These are phyloP conservation scores for Hemicordylus capensis DNA, from an alignment of 2,113 vertebrate genomes.

Conservation along the genomic window DNA sequence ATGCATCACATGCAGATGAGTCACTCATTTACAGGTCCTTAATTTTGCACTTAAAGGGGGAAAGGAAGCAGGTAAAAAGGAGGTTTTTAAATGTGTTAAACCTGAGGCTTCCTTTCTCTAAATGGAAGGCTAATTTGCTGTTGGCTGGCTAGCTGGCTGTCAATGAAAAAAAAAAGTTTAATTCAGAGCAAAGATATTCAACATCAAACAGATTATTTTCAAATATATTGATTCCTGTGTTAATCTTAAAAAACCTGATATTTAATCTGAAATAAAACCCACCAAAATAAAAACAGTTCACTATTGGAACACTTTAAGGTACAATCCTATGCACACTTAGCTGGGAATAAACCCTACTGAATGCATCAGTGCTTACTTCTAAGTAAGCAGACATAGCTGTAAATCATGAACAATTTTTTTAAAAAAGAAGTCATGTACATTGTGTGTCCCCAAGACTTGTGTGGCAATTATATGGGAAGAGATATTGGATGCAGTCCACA, in stretches of 20 bases:
- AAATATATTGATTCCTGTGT: not conserved
- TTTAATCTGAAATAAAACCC: not conserved
- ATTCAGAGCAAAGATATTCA: not conserved
- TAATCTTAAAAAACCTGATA: no score
- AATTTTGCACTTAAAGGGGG: not conserved
- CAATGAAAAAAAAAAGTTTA: not conserved
- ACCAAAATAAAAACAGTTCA: not conserved
- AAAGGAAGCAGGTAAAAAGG: not conserved
- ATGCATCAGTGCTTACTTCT: no score
- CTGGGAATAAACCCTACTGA: not conserved
- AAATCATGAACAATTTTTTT: no score
- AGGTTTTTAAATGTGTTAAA: not conserved
- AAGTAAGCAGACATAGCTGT: no score
- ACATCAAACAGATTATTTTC: not conserved
- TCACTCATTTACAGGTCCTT: not conserved
- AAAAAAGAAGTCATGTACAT: no score
- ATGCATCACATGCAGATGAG: not conserved
- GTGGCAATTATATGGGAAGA: not conserved
- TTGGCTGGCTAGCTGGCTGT: not conserved
- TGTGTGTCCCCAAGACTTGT: not conserved
- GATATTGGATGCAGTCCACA: no score
- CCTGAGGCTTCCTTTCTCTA: not conserved
- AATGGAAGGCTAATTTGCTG: not conserved
- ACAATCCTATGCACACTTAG: not conserved
- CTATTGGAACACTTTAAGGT: not conserved